phyloP scores from a whole-genome alignment of 1,140 invertebrate species.

The Pseudomyrmex sp. region DNA sequence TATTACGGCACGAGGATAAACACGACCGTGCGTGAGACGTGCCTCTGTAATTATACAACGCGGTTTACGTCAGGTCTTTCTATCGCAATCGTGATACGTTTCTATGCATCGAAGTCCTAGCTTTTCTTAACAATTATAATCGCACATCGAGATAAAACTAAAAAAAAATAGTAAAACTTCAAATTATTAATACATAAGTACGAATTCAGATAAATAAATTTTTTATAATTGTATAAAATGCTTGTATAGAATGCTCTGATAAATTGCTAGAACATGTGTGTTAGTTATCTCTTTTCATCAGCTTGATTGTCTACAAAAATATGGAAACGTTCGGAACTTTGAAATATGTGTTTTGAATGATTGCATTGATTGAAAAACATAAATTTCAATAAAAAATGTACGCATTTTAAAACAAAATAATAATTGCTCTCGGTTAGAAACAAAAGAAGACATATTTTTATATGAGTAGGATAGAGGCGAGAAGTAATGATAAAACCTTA shows the following conservation, averaged over 20 bases:
- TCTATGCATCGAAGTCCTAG: not conserved
- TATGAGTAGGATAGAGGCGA: not conserved
- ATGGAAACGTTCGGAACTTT: too few species aligned
- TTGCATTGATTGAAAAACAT: too few species aligned
- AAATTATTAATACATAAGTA: not conserved
- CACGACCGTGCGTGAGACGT: constrained; percentile 1
- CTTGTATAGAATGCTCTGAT: too few species aligned
- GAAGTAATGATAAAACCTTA: constrained; percentile 77
- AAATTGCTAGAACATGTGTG: too few species aligned
- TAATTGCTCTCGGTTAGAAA: not conserved
- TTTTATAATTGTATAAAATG: too few species aligned
- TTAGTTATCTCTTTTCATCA: too few species aligned
- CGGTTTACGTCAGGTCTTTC: constrained; percentile 39
- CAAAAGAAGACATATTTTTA: not conserved
- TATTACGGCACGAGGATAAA: constrained; percentile 18
- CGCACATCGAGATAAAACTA: not conserved
- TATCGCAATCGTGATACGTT: constrained; percentile 7
- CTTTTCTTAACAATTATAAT: not conserved
- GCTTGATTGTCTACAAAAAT: too few species aligned
- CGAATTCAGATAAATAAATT: too few species aligned
- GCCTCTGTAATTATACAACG: constrained; percentile 49
- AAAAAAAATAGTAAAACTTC: not conserved
- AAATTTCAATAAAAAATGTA: too few species aligned
- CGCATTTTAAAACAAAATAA: not conserved
- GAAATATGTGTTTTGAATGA: too few species aligned